phyloP scores from a whole-genome alignment of 2,113 vertebrate species.

The Cephalophus harveyi region DNA sequence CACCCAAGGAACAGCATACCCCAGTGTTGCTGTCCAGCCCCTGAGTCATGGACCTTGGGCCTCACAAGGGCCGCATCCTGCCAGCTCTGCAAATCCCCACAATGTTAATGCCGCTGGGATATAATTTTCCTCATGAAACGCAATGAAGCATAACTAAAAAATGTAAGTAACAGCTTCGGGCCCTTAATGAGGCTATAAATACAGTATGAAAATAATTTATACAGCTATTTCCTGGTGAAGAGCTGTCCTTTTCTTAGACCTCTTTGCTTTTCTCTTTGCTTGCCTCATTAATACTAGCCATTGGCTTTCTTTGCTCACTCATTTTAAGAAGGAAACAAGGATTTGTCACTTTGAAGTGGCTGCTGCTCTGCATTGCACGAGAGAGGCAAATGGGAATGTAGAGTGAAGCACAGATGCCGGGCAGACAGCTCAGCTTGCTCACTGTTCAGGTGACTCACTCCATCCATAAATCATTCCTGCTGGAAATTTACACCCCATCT shows the following conservation, averaged over 20 bases:
- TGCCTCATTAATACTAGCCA: background rate
- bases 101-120: background rate
- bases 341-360: background rate
- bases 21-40: background rate
- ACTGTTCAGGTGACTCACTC: background rate
- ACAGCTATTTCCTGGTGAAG: background rate
- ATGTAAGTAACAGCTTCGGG: constrained; percentile 42
- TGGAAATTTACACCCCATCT: background rate
- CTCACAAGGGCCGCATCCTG: background rate
- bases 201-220: constrained; percentile 37
- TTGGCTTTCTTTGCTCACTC: background rate
- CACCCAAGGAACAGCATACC: background rate
- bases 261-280: background rate
- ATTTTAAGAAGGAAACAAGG: background rate
- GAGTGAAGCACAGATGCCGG: background rate
- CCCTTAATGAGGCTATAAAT: constrained; percentile 52
- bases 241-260: background rate
- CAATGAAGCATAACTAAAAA: constrained; percentile 40
- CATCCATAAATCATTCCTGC: background rate
- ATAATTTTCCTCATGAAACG: constrained; percentile 35
- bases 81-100: background rate
- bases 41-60: background rate
- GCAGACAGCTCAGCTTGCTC: background rate
- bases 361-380: background rate
- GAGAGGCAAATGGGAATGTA: background rate